A percentile compares a stretch with the other conserved stretches of the same genome.
These are phyloP conservation scores for Scelioninae gen. 2 DNA, from an alignment of 2,888 invertebrate species.

Conservation along the genomic window DNA sequence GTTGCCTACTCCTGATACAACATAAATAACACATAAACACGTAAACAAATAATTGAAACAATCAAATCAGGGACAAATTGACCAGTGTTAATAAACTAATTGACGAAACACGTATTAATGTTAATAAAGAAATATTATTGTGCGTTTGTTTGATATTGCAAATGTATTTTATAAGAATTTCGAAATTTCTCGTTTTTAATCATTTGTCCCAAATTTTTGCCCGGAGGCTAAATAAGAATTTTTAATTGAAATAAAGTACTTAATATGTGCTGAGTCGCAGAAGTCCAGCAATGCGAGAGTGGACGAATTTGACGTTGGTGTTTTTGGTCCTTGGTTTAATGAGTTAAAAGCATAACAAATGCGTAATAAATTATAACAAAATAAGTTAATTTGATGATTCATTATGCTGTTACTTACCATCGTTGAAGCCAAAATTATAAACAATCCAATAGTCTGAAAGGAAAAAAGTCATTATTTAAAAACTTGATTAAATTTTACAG, in stretches of 20 bases:
- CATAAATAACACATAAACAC: conserved; percentile 20
- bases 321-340: conserved; percentile 36
- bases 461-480: neutral
- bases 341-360: conserved; percentile 16
- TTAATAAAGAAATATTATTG: too few species aligned
- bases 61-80: conserved; percentile 30
- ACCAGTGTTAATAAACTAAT: too few species aligned
- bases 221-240: conserved; percentile 42
- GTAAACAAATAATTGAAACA: conserved; percentile 3
- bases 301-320: conserved; percentile 37
- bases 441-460: conserved; percentile 44
- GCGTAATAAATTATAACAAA: conserved; percentile 16
- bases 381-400: neutral
- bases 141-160: too few species aligned
- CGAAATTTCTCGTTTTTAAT: conserved; percentile 2
- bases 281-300: conserved; percentile 26
- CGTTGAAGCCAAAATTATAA: conserved; percentile 35
- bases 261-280: conserved; percentile 42
- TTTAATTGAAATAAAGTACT: conserved; percentile 49
- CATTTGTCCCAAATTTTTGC: conserved; percentile 52
- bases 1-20: conserved; percentile 43
- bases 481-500: too few species aligned
- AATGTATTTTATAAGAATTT: too few species aligned
- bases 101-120: too few species aligned
- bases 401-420: conserved; percentile 38